phyloP scores from a whole-genome alignment of 2,888 invertebrate species.

The Napeogenes sylphis region DNA sequence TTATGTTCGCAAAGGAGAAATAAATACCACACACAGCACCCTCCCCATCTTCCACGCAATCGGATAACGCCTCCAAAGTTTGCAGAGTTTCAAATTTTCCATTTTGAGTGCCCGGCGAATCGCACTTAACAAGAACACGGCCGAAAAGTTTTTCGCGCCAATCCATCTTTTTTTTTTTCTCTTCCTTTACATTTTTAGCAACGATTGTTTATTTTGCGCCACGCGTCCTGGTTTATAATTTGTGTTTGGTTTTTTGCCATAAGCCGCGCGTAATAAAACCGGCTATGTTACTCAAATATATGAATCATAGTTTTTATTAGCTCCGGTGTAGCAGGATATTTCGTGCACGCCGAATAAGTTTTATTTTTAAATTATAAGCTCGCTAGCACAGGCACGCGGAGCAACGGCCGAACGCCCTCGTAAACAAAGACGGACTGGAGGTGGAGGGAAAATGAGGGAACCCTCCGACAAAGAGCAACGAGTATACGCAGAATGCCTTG shows the following conservation, averaged over 20 bases:
- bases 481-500: slow-evolving; percentile 14
- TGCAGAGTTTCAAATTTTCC: slow-evolving; percentile 67
- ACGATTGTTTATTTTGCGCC: slow-evolving; percentile 21
- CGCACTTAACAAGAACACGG: slow-evolving; percentile 74
- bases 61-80: slow-evolving; percentile 65
- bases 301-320: slow-evolving; percentile 8
- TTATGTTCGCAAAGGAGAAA: slow-evolving; percentile 84
- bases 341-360: slow-evolving; percentile 40
- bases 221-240: background rate
- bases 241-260: background rate
- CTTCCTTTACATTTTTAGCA: slow-evolving; percentile 22
- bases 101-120: slow-evolving; percentile 57
- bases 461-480: slow-evolving; percentile 59
- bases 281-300: slow-evolving; percentile 6
- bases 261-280: background rate
- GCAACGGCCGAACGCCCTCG: slow-evolving; percentile 60
- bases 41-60: slow-evolving; percentile 69
- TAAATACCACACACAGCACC: slow-evolving; percentile 80
- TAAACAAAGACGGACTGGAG: slow-evolving; percentile 66
- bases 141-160: slow-evolving; percentile 81
- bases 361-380: slow-evolving; percentile 55
- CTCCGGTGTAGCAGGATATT: slow-evolving; percentile 36
- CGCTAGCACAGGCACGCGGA: slow-evolving; percentile 33
- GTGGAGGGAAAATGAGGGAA: slow-evolving; percentile 49
- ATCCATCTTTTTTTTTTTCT: slow-evolving; percentile 55